Base-by-base conservation (phyloP, 2,797 vertebrate species). In the Notoglanidium macrostoma region DNA sequence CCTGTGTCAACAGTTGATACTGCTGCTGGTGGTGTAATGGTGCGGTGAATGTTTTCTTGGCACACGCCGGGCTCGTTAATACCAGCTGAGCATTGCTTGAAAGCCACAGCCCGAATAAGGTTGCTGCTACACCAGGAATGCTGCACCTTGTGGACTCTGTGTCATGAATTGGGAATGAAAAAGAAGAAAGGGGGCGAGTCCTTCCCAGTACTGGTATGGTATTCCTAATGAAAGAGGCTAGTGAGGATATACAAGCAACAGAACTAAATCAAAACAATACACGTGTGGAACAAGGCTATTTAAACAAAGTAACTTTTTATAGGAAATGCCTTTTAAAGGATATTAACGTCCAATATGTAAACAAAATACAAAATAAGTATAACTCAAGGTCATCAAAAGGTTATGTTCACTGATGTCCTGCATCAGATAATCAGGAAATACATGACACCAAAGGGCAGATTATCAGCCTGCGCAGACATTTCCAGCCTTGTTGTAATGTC, bases 401-500 rank as follows among this genome's bases (percentile, higher is more conserved):
- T 44, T 26, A 40, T 19, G 19, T 46, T 74, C 44, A 74, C 44
- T 85, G 55, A 85, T 65, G 21, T 68, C 61, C 74, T 35, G 12
- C 29, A 21, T 81, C 49, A 70, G 76, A 72, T 23, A n/a, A 57
- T 59, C 14, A 78, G 26, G 1, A 9, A 63, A 76, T 17, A n/a
- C 14, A 84, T 55, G 32, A 55, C 57, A 82, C 51, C 67, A 80
- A 86, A 86, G 29, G 55, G 61, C 80, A 78, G 40, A 78, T 61
- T 63, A 84, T 11, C 54, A 32, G 63, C 35, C 23, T 54, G 49
- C 54, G 72, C 54, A 32, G 77, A 84, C 73, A 67, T 85, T 84
- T 84, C 85, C 77, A n/a, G 57, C 72, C 81, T 15, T 68, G 59
- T 77, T 32, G 12, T 32, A 12, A 29, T 7, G 3, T 51, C 15